A percentile compares a stretch with the other conserved stretches of the same genome.
Conservation (phyloP, 2,888 invertebrate genomes). For the Drosophila nigritarsus region DNA sequence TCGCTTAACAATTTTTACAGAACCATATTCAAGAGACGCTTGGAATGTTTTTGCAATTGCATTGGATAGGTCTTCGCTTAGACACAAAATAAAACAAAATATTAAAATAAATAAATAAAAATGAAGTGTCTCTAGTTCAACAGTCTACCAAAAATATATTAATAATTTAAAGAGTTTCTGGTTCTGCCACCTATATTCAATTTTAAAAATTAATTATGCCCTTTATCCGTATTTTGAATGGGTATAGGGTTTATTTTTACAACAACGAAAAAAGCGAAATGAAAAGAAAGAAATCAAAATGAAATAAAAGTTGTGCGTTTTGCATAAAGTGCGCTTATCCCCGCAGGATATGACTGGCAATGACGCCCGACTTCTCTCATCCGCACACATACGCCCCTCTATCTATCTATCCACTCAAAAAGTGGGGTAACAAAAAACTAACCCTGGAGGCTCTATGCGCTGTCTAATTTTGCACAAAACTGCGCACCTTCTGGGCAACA, state of each 20-base stretch:
- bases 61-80: background rate
- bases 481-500: constrained; percentile 40
- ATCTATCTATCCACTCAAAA: background rate
- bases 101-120: background rate
- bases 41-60: background rate
- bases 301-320: constrained; percentile 72
- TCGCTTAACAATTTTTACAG: background rate
- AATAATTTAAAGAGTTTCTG: background rate
- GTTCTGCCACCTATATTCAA: background rate
- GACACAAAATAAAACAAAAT: background rate
- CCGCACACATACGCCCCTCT: constrained; percentile 23
- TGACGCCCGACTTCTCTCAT: constrained; percentile 56
- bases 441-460: constrained; percentile 56
- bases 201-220: background rate
- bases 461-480: constrained; percentile 74
- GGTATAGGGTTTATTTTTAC: background rate
- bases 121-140: background rate
- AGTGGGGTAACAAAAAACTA: constrained; percentile 27
- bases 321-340: constrained; percentile 79
- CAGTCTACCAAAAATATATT: background rate
- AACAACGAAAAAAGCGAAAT: constrained; percentile 16
- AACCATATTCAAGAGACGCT: background rate
- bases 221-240: background rate
- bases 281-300: constrained; percentile 64
- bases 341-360: constrained; percentile 77